Base-by-base conservation (phyloP, 2,888 invertebrate genomes). In the Bombylius major region DNA sequence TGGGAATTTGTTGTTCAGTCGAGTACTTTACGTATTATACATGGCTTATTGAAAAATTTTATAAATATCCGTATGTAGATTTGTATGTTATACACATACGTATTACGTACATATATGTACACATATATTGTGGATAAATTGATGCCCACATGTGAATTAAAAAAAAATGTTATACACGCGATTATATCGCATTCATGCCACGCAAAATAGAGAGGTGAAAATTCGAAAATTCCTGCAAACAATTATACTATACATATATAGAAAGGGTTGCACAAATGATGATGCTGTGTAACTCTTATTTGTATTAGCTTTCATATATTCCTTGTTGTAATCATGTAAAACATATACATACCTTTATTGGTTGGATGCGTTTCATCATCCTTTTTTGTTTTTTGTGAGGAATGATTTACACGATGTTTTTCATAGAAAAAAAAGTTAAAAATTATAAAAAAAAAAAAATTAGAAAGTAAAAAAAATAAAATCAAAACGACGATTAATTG, bases 401-500 rank as follows among this genome's bases (percentile, higher is more conserved):
- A 11, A 11, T 42, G 5, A 42, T 42, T 42, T 42, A 42, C 8
- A 36, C 34, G 1, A 7, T 36, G 34, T 36, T 36, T 36, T 36
- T 36, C 39, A 42, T 8, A 11, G 39, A 42, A 11, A 1, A 42
- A 42, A 42, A 42, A 4, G 39, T 36, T 3, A 6, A 8, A 36
- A 33, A 52, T 7, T 14, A 8, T 1, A n/a, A 34, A 14, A 44
- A 42, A 34, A 50, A 12, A 44, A 42, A 36, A 36, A 42, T 4
- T 42, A n/a, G 31, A 42, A 33, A 23, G 13, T 11, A 13, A 45
- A 49, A 54, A 44, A 54, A 45, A 49, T 54, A 54, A n/a, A 42
- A 42, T 42, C 39, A 42, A 44, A 54, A 54, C 45, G 48, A 45
- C 50, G 50, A 54, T 54, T 54, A 54, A 54, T 54, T 54, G 54